phyloP scores from a whole-genome alignment of 2,888 invertebrate genomes.

The Teleogryllus oceanicus region DNA sequence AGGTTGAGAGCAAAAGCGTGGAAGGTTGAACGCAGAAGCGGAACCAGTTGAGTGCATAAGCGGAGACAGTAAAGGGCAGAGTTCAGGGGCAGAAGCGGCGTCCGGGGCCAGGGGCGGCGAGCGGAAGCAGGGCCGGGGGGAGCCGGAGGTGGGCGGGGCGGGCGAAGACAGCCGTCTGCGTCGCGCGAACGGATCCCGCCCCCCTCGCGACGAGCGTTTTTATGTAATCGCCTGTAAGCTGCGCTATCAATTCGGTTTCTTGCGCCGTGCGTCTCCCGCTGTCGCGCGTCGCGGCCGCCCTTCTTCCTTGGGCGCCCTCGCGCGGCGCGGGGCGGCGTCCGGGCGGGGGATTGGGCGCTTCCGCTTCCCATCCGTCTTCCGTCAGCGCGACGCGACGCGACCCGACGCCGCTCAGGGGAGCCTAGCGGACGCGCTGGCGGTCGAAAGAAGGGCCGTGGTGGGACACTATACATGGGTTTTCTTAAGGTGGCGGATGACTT shows the following conservation, averaged over 20 bases:
- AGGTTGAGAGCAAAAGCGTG: no score
- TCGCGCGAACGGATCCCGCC: background rate
- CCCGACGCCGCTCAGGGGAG: background rate
- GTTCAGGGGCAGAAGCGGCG: no score
- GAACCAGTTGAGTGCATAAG: no score
- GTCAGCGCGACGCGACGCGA: background rate
- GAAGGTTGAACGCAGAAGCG: no score
- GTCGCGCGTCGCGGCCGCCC: background rate
- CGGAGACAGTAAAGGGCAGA: no score
- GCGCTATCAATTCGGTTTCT: constrained; percentile 3
- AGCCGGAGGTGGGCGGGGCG: no score
- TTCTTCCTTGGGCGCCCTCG: background rate
- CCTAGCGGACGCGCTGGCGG: background rate
- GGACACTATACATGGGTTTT: no score
- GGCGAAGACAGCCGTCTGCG: no score
- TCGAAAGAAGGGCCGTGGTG: background rate
- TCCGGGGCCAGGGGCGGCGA: no score
- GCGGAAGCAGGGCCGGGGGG: no score
- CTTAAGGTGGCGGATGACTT: no score
- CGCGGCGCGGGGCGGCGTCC: background rate
- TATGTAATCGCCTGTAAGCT: constrained; percentile 18
- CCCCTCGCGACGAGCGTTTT: background rate
- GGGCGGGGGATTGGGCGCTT: background rate
- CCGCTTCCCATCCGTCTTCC: background rate
- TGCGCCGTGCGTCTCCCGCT: background rate